Conservation (phyloP, 2,888 invertebrate genomes). For the Polyommatus iphigenia region DNA sequence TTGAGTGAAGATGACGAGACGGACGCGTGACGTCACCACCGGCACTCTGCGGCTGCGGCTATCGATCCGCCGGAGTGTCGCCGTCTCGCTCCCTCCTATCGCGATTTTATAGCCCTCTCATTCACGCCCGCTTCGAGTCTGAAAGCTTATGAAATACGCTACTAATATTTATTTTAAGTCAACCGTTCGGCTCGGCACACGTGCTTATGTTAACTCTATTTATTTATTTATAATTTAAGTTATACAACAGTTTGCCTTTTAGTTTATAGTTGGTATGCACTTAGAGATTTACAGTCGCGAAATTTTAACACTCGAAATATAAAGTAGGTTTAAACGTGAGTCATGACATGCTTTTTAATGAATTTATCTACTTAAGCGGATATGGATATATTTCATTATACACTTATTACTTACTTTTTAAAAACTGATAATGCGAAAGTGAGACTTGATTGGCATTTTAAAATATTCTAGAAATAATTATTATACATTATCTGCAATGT, state of each 20-base stretch:
- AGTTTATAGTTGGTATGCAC: too few relatives aligned
- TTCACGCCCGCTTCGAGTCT: conserved; percentile 60
- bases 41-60: conserved; percentile 80
- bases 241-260: not conserved
- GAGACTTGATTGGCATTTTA: too few relatives aligned
- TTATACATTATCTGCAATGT: too few relatives aligned
- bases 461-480: too few relatives aligned
- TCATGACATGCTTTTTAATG: too few relatives aligned
- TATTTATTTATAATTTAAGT: conserved; percentile 12
- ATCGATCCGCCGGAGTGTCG: conserved; percentile 73
- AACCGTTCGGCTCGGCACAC: conserved; percentile 65
- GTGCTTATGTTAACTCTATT: conserved; percentile 54
- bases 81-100: conserved; percentile 61
- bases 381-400: too few relatives aligned
- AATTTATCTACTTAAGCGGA: too few relatives aligned
- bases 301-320: too few relatives aligned
- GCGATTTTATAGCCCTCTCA: conserved; percentile 55
- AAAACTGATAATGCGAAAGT: too few relatives aligned
- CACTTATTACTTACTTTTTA: too few relatives aligned
- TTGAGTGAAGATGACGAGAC: conserved; percentile 79
- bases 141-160: conserved; percentile 75
- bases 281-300: too few relatives aligned
- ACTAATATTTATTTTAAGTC: conserved; percentile 80
- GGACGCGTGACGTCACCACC: conserved; percentile 74
- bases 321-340: too few relatives aligned